A percentile compares a stretch with the other conserved stretches of the same genome.
phyloP scores from a whole-genome alignment of 2,797 vertebrate genomes.

The Sparus aurata region DNA sequence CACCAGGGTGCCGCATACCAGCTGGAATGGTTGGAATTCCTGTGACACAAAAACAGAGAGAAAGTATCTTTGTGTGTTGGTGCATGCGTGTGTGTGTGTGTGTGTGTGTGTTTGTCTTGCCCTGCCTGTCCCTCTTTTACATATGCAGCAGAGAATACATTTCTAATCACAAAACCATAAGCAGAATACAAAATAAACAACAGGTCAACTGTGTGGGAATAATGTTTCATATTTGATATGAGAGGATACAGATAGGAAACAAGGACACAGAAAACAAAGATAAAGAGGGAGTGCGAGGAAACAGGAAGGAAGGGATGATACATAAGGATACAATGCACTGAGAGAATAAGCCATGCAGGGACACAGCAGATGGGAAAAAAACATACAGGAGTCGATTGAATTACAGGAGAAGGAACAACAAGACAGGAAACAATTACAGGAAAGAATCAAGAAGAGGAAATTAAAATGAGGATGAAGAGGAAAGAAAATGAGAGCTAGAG shows the following conservation, averaged over 20 bases:
- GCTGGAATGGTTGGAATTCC: slow-evolving; percentile 68
- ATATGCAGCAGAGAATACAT: slow-evolving; percentile 2
- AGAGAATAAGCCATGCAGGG: neutral
- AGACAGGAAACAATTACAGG: neutral
- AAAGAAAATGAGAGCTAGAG: neutral
- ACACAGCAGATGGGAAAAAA: neutral
- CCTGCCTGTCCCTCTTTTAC: slow-evolving; percentile 15
- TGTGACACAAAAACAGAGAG: slow-evolving; percentile 58
- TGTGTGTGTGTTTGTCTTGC: neutral
- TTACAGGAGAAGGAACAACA: slow-evolving; percentile 1
- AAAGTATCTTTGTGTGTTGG: slow-evolving; percentile 20
- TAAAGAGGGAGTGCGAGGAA: neutral
- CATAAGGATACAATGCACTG: neutral
- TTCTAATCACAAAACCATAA: slow-evolving; percentile 9
- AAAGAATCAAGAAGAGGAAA: neutral
- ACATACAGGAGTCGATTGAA: neutral
- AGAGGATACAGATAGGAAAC: neutral
- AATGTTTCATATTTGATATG: slow-evolving; percentile 1
- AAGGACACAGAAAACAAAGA: neutral
- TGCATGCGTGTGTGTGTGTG: slow-evolving; percentile 10
- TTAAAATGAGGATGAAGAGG: neutral
- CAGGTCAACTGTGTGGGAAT: neutral
- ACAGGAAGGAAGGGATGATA: neutral
- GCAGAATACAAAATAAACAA: slow-evolving; percentile 2
- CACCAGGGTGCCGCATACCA: slow-evolving; percentile 58